Evolutionary conservation across 2,797 vertebrate species (phyloP), one percentile per base, ranked within the genome.

Genomic region (Psittacula echo): DNA sequence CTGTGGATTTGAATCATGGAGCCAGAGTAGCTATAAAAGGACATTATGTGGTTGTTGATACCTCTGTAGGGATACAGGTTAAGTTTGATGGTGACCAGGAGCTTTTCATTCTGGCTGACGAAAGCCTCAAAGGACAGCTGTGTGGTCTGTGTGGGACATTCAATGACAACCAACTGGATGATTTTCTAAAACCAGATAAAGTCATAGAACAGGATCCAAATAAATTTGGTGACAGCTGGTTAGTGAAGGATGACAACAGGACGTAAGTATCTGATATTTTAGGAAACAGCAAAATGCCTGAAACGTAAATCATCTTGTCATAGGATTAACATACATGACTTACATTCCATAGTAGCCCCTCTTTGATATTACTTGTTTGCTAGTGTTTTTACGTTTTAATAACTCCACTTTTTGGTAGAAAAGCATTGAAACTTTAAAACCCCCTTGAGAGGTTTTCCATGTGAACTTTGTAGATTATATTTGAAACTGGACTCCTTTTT

Each of bases 101-200:
- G 53, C 97, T 99, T 50, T 98, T 98, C 87, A 89, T 99, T 70
- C 98, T 98, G 75, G 98, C 98, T 83, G 98, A 98, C 50, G 98
- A 99, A 75, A 96, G 95, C 58, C 98, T 98, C 94, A 97, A 96
- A 93, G 98, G 97, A 53, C 95, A 97, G 29, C 81, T 98, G n/a
- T 98, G 98, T 34, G 98, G 99, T 60, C 91, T 99, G 42, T 99
- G 99, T 76, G 99, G 99, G 29, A 98, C 98, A 22, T 99, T 98
- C 94, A 98, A 98, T 42, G 97, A 93, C 61, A 91, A 96, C 89
- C 98, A 98, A 90, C 97, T 94, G 2, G 98, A 99, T 90, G 99
- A 99, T 92, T 98, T 98, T 37, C 32, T 98, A 48, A 98, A 85
- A 56, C 98, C 98, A 1, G 97, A 95, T 23, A 97, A 98, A 30